Evolutionary conservation across 2,888 invertebrate species (phyloP).

Genomic region (Rhyacophila evoluta): DNA sequence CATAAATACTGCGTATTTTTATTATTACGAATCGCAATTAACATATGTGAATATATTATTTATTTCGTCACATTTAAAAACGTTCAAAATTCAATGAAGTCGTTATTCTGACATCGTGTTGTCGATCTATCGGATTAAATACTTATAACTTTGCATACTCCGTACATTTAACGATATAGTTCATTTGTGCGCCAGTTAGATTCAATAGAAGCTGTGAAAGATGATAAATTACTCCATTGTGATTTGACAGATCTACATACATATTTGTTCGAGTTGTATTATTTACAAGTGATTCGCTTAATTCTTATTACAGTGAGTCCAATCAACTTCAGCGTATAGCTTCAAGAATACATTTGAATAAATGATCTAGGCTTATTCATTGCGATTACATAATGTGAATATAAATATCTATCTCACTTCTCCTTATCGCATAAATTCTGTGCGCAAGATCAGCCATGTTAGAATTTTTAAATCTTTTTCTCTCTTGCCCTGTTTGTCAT

Average conservation of each 20-base stretch:
- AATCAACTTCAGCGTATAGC: not conserved
- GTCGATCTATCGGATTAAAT: not conserved
- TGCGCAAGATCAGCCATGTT: too few species aligned
- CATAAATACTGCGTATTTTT: too few species aligned
- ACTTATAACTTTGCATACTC: not conserved
- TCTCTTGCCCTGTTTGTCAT: too few species aligned
- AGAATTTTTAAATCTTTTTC: too few species aligned
- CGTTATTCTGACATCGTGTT: too few species aligned
- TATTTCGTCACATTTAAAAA: too few species aligned
- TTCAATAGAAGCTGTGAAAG: not conserved
- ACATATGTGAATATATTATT: too few species aligned
- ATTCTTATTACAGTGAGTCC: not conserved
- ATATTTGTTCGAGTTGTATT: not conserved
- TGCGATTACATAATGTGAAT: not conserved
- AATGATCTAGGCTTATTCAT: not conserved
- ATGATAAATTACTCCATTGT: conserved; percentile 4
- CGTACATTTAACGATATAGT: not conserved
- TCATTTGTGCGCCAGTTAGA: not conserved
- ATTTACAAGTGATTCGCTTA: not conserved
- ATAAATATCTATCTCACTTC: too few species aligned
- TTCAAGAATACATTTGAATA: not conserved
- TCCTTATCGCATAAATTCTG: too few species aligned
- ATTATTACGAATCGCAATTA: too few species aligned
- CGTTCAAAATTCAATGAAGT: too few species aligned
- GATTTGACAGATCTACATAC: not conserved